Base-by-base conservation (phyloP, 2,888 invertebrate genomes). In the Ennomos erosarius region DNA sequence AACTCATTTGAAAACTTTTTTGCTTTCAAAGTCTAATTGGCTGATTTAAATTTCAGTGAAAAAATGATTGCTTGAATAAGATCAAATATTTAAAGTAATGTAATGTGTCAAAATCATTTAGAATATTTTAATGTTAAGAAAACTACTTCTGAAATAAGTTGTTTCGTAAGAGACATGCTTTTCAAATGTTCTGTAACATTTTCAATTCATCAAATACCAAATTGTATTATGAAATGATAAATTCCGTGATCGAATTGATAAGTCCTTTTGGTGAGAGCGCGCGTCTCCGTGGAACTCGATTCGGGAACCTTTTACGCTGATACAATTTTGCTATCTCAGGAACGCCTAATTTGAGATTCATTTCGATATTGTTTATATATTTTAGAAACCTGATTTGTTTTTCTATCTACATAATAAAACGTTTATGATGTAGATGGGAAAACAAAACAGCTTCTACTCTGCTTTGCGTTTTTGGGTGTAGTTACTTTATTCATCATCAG, bases 251-350 rank as follows among this genome's bases (percentile, higher is more conserved):
- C 47, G 47, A 36, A 42, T 42, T 54, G 40, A 43, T 42, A 43
- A 48, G 43, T 48, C 26, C 42, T 47, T 43, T 1, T 33, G 10
- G 13, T 39, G 34, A 13, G 16, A 47, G 26, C 26, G 36, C 42
- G 26, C 12, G 12, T 35, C 48, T 16, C 13, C 9, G 9, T 16
- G n/a, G 10, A 37, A 40, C 40, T 47, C 47, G 36, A 42, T 47
- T 45, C 42, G 9, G 42, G 48, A 55, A 38, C 55, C 55, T 55
- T 49, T 44, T 42, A 49, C 51, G 35, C 34, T 57, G 57, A 57
- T 57, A 57, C 57, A 52, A 57, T 52, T 52, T 47, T 10, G 42
- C 11, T 57, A 57, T 57, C 42, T 57, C 51, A 9, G 57, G 43
- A 47, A 37, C 57, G n/a, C 47, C 47, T 57, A 12, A 57, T 57